A percentile compares a stretch with the other conserved stretches of the same genome.
Evolutionary conservation across 2,888 invertebrate genomes (phyloP).

Genomic region (Hydroisotoma schaefferi): DNA sequence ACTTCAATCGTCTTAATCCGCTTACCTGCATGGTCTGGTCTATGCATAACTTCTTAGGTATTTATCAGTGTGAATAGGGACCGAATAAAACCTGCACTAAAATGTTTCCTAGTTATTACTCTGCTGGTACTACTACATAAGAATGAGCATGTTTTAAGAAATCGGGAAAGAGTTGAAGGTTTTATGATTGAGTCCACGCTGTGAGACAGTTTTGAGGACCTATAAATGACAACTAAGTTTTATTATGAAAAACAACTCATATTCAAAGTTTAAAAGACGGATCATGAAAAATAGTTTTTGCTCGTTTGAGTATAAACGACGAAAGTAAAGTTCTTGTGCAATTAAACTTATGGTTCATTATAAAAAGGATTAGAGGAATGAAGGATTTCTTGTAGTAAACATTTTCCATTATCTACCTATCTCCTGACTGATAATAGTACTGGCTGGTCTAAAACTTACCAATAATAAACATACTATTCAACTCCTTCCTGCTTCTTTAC

Average conservation of each 20-base stretch:
- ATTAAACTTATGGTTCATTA: not conserved
- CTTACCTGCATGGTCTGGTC: no score
- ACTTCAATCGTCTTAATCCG: no score
- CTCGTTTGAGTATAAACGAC: not conserved
- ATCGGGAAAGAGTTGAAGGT: conserved; percentile 41
- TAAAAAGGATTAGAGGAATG: no score
- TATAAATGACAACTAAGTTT: conserved; percentile 30
- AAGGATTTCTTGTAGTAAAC: not conserved
- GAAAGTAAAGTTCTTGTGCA: not conserved
- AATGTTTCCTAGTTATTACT: no score
- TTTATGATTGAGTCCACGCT: conserved; percentile 47
- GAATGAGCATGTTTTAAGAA: conserved; percentile 6
- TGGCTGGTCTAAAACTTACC: not conserved
- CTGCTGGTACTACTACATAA: conserved; percentile 1
- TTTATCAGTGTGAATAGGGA: no score
- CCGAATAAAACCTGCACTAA: no score
- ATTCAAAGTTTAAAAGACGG: not conserved
- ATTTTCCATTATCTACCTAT: not conserved
- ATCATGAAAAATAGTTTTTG: conserved; percentile 5
- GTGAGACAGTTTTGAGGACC: conserved; percentile 35
- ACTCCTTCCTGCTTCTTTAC: no score
- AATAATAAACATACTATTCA: no score
- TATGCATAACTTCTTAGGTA: no score
- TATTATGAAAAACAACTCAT: conserved; percentile 11
- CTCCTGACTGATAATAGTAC: not conserved